phyloP scores from a whole-genome alignment of 2,888 invertebrate genomes.

The Salticus scenicus region DNA sequence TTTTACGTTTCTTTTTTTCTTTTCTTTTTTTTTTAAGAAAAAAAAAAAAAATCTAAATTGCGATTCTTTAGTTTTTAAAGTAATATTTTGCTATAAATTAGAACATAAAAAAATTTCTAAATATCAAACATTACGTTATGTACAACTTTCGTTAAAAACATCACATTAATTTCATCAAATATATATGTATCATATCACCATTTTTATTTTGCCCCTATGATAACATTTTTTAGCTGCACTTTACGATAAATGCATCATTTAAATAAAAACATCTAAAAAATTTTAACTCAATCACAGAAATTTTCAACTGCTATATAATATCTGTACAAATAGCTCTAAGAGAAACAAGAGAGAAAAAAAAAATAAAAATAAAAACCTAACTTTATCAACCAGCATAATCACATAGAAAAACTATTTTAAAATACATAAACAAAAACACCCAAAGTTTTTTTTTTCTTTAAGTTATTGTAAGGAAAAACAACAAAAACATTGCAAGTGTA shows the following conservation, averaged over 20 bases:
- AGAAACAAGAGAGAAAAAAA: neutral
- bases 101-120: no score
- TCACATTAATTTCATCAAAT: neutral
- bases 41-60: no score
- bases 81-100: no score
- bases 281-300: slow-evolving; percentile 11
- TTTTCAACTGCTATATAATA: slow-evolving; percentile 10
- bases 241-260: neutral
- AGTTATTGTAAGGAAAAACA: neutral
- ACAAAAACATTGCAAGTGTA: neutral
- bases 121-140: no score
- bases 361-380: neutral
- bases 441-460: neutral
- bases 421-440: neutral
- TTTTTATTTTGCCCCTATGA: neutral
- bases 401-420: neutral
- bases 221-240: neutral
- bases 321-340: neutral
- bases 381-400: slow-evolving; percentile 9
- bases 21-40: no score
- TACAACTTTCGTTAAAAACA: neutral
- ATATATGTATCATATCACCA: neutral
- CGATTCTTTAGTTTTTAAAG: no score
- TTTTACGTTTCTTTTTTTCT: no score
- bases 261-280: neutral